Base-by-base conservation (phyloP, 2,888 invertebrate species). In the Diadromus collaris region DNA sequence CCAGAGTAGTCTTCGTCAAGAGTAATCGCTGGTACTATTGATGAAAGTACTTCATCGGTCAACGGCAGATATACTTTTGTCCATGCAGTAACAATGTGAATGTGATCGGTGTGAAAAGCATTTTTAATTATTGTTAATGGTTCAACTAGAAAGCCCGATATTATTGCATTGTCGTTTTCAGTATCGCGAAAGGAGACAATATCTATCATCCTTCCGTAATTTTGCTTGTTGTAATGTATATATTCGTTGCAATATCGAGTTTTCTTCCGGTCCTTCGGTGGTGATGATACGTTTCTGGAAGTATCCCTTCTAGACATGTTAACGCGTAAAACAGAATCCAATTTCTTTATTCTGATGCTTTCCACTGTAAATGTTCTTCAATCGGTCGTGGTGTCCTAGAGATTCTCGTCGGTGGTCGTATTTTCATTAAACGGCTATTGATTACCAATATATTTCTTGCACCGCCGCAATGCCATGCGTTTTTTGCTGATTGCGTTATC, bases 301-400 rank as follows among this genome's bases (percentile, higher is more conserved):
- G n/a, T n/a, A 46, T 2, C 2, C n/a, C 46, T 2, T 46, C 29
- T 13, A 58, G 34, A 16, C 58, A 58, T 46, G n/a, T 46, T 19
- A 46, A 46, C n/a, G 46, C 46, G n/a, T 46, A 46, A n/a, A n/a
- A 46, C 2, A 46, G 46, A 46, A 46, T 16, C n/a, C 46, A 46
- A 46, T 46, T 46, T 19, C 46, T 46, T 19, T 19, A 46, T 6
- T 46, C 46, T 6, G 46, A 46, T n/a, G n/a, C 46, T n/a, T 46
- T 46, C 46, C 46, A 46, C 6, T 46, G 46, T 46, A 19, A 2
- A n/a, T n/a, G 7, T 32, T 32, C 32, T 7, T 32, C 32, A 7
- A 32, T 32, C 32, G 32, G 32, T 16, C 41, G 10, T 41, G 41
- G 41, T 41, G 41, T 41, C 10, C 41, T 41, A 16, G 9, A 9